Conservation (phyloP, 2,113 vertebrate genomes). For the Saccopteryx leptura region DNA sequence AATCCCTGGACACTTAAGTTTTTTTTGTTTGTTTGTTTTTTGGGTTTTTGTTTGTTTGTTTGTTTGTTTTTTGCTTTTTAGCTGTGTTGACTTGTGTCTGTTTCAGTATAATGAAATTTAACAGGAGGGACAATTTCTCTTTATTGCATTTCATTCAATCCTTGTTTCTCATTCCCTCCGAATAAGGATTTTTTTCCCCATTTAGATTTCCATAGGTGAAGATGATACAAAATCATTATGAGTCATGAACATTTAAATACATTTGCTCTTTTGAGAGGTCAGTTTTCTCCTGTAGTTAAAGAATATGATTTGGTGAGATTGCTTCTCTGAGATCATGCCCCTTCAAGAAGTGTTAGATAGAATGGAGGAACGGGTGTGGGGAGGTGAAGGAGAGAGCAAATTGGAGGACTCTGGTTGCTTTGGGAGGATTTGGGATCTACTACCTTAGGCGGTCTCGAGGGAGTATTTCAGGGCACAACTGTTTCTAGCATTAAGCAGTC, state of each 20-base stretch:
- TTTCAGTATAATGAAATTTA: not conserved
- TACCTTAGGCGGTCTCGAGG: not conserved
- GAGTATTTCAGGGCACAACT: not conserved
- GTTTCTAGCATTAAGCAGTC: not conserved
- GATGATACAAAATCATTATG: not conserved
- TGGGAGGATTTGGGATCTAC: not conserved
- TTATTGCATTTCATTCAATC: not conserved
- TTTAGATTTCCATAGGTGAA: constrained; percentile 17
- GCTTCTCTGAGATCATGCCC: not conserved
- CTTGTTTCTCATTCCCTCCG: not conserved
- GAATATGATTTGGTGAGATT: not conserved
- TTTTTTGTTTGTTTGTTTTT: not conserved
- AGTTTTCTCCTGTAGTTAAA: not conserved
- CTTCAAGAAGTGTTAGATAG: not conserved
- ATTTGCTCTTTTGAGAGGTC: not conserved
- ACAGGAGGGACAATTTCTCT: constrained; percentile 20
- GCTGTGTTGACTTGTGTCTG: not conserved
- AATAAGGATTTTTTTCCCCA: not conserved
- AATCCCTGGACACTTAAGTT: not conserved
- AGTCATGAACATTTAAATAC: constrained; percentile 14
- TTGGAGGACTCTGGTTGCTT: not conserved
- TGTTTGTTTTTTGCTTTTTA: not conserved
- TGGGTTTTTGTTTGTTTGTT: not conserved
- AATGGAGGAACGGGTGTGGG: not conserved
- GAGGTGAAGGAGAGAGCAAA: not conserved